Evolutionary conservation across 1,140 invertebrate species (phyloP).

Genomic region (Odontomachus brunneus): DNA sequence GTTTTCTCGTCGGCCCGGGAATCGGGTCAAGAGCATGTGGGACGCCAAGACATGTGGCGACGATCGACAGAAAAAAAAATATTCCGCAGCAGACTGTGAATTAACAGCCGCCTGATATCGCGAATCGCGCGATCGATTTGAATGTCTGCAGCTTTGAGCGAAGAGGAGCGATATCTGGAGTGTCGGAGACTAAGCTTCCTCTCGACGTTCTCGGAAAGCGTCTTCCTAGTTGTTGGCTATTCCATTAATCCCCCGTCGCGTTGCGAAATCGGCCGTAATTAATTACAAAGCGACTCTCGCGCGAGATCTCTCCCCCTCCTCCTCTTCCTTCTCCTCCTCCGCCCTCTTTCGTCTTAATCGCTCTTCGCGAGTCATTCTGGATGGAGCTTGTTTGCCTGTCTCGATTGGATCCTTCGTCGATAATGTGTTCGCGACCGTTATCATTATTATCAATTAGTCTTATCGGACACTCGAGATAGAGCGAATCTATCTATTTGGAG

Average conservation of each 20-base stretch:
- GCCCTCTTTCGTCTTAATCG: background rate
- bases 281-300: background rate
- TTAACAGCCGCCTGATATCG: conserved; percentile 39
- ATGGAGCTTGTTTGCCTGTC: background rate
- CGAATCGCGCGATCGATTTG: conserved; percentile 54
- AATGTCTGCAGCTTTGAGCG: background rate
- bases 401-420: background rate
- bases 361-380: background rate
- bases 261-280: conserved; percentile 16
- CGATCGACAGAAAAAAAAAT: conserved; percentile 49
- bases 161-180: conserved; percentile 24
- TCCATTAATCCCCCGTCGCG: background rate
- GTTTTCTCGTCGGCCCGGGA: conserved; percentile 17
- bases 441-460: conserved; percentile 57
- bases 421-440: conserved; percentile 30
- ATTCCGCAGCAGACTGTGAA: conserved; percentile 54
- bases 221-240: background rate
- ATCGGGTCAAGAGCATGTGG: conserved; percentile 58
- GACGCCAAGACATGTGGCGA: conserved; percentile 52
- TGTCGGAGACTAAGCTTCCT: background rate
- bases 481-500: conserved; percentile 1
- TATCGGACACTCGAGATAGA: conserved; percentile 45
- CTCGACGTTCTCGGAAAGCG: conserved; percentile 7
- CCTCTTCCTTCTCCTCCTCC: too few species aligned
- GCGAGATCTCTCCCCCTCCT: background rate